Base-by-base conservation (phyloP, 2,888 invertebrate genomes). In the Hirtodrosophila confusa region DNA sequence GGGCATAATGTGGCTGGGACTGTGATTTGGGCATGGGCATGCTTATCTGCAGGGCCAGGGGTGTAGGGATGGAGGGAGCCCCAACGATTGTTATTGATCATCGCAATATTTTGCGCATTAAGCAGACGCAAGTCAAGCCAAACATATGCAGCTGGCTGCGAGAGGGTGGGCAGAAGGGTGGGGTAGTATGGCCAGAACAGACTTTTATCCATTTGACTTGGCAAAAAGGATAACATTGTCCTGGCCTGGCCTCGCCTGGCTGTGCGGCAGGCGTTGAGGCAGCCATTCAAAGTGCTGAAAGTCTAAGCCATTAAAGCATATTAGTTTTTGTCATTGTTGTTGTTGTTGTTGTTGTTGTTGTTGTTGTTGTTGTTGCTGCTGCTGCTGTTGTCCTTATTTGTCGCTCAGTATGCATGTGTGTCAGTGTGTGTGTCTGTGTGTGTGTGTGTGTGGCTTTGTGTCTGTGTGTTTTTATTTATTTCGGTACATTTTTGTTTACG, bases 81-180 rank as follows among this genome's bases (percentile, higher is more conserved):
- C 58, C 55, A 58, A 68, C 85, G 85, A 86, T 82, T 84, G 86
- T 88, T 84, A 84, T 84, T 84, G 84, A 84, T 84, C 88, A 84
- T 82, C 80, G 88, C 88, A 84, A 84, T 84, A 84, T 84, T 84
- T 84, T 84, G 80, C 80, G 88, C 88, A 88, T 84, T 84, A 84
- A 88, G 88, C 78, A 79, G 83, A 58, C 79, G 76, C 83, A 65
- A 75, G 80, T 67, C 83, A 80, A 83, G 78, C 85, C 86, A 83
- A 83, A 82, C 88, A 83, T 82, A 82, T 82, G 88, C 82, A 83
- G 65, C 50, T 43, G 24, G 43, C 9, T 49, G 17, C 9, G 37
- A 9, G 51, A 27, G 11, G 35, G 23, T 1, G n/a, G 4, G 17
- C 17, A 8, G 31, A 9, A 9, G 35, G 11, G 3, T 24, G 29